Percentiles rank a stretch among this genome's conserved stretches.
Evolutionary conservation across 2,113 vertebrate genomes (phyloP).

Genomic region (Paramormyrops kingsleyae): DNA sequence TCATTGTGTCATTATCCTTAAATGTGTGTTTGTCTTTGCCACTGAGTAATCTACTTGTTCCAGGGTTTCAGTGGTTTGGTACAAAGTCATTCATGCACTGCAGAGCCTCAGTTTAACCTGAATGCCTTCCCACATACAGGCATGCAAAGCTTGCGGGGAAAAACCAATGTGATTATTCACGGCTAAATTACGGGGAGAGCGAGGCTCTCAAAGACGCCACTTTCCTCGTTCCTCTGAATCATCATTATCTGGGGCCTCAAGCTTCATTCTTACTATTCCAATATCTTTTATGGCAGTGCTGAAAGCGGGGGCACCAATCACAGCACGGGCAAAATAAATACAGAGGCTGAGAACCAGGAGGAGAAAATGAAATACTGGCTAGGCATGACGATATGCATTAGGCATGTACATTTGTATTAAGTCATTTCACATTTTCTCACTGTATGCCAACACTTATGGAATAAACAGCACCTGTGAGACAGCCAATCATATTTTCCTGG

Average conservation of each 20-base stretch:
- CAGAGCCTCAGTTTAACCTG: not conserved
- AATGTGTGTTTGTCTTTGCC: not conserved
- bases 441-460: not conserved
- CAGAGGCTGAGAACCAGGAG: not conserved
- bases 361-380: not conserved
- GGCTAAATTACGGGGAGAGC: not conserved
- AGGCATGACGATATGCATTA: not conserved
- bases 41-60: conserved; percentile 1
- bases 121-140: not conserved
- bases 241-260: not conserved
- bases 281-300: not conserved
- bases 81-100: not conserved
- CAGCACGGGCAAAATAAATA: not conserved
- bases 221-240: not conserved
- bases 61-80: not conserved
- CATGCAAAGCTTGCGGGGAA: not conserved
- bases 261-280: not conserved
- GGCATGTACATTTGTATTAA: not conserved
- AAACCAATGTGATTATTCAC: not conserved
- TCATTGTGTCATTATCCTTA: not conserved
- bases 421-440: not conserved
- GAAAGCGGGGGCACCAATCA: not conserved
- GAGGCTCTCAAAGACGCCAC: not conserved
- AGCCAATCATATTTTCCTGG: not conserved
- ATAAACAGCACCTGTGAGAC: not conserved